Conservation (phyloP, 2,797 vertebrate species). For the Holocentrus rufus region DNA sequence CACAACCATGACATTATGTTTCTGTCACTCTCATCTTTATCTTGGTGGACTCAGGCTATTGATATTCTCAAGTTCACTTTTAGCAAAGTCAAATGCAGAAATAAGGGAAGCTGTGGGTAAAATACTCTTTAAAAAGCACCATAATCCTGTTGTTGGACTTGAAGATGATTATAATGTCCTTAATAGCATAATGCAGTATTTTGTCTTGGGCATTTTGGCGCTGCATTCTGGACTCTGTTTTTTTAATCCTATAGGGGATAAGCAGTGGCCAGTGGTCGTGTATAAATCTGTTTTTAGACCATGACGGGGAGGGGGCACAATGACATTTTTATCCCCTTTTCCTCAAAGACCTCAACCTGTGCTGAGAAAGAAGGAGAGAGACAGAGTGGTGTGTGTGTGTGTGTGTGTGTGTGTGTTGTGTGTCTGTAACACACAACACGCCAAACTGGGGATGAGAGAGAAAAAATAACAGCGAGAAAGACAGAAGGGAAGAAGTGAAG, state of each 20-base stretch:
- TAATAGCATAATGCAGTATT: slow-evolving; percentile 13
- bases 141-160: not conserved
- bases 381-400: not conserved
- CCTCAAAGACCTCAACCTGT: slow-evolving; percentile 29
- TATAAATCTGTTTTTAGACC: slow-evolving; percentile 51
- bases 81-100: not conserved
- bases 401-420: not conserved
- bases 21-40: not conserved
- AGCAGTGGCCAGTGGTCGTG: slow-evolving; percentile 39
- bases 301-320: slow-evolving; percentile 9
- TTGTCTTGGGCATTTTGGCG: slow-evolving; percentile 2
- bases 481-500: not conserved
- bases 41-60: not conserved
- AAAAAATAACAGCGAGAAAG: not conserved
- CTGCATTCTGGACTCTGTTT: slow-evolving; percentile 9
- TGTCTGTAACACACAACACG: not conserved
- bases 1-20: not conserved
- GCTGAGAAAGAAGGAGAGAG: not conserved
- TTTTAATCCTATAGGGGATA: slow-evolving; percentile 35
- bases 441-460: not conserved
- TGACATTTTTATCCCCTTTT: slow-evolving; percentile 12
- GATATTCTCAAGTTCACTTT: not conserved
- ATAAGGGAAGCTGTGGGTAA: not conserved
- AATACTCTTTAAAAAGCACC: not conserved
- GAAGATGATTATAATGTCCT: slow-evolving; percentile 6